A percentile compares a stretch with the other conserved stretches of the same genome.
These are phyloP conservation scores for Amblyraja radiata DNA, from an alignment of 2,797 vertebrate species.

Conservation along the genomic window DNA sequence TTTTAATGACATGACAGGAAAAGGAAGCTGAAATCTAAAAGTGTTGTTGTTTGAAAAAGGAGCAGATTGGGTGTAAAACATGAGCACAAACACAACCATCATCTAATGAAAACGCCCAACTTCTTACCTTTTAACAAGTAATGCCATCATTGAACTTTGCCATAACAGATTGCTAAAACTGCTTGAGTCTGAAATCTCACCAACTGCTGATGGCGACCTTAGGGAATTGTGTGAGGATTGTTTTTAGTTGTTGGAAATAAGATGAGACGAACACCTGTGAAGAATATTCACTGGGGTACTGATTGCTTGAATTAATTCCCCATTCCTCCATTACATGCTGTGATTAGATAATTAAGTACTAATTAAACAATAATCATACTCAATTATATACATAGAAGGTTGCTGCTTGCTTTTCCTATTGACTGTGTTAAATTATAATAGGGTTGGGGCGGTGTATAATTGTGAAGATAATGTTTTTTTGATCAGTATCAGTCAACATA, in stretches of 20 bases:
- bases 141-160: neutral
- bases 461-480: neutral
- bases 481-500: neutral
- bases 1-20: constrained; percentile 16
- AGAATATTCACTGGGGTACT: neutral
- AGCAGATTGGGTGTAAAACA: neutral
- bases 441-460: neutral
- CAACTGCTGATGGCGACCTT: neutral
- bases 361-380: neutral
- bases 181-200: neutral
- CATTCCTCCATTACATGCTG: neutral
- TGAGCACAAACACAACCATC: no score
- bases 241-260: neutral
- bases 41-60: neutral
- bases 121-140: neutral
- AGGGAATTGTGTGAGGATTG: neutral
- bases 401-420: neutral
- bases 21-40: neutral
- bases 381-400: neutral
- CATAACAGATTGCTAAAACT: neutral
- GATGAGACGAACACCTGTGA: neutral
- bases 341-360: neutral
- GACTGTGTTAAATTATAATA: neutral
- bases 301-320: neutral
- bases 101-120: neutral